phyloP scores from a whole-genome alignment of 2,113 vertebrate genomes.

The Eulacestoma nigropectus region DNA sequence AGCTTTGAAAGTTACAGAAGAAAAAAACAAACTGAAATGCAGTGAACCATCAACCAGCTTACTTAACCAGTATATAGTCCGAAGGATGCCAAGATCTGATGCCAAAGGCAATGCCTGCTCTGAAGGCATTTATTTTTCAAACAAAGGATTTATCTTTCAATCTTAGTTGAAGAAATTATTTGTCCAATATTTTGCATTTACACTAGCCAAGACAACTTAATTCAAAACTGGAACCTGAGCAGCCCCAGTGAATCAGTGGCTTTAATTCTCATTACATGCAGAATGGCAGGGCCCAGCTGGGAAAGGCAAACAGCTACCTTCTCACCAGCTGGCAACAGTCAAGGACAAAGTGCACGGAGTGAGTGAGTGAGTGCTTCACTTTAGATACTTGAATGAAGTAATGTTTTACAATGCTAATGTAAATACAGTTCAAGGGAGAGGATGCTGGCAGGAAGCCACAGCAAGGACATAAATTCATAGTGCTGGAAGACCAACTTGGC shows the following conservation, averaged over 20 bases:
- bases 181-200: background rate
- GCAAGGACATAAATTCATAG: conserved; percentile 19
- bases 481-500: background rate
- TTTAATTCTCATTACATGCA: background rate
- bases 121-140: background rate
- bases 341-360: background rate
- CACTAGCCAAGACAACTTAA: background rate
- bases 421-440: conserved; percentile 29
- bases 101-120: background rate
- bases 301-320: background rate
- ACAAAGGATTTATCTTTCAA: background rate
- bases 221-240: background rate
- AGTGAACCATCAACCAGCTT: background rate
- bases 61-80: background rate
- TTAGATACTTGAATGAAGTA: conserved; percentile 19
- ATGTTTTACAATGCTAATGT: conserved; percentile 44
- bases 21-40: background rate
- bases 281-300: background rate
- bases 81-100: background rate
- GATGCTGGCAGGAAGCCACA: conserved; percentile 17
- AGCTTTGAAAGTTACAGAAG: background rate
- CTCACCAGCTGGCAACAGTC: background rate
- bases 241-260: background rate
- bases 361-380: background rate
- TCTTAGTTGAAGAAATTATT: background rate